Base-by-base conservation (phyloP, 2,888 invertebrate genomes). In the Drepana falcataria region DNA sequence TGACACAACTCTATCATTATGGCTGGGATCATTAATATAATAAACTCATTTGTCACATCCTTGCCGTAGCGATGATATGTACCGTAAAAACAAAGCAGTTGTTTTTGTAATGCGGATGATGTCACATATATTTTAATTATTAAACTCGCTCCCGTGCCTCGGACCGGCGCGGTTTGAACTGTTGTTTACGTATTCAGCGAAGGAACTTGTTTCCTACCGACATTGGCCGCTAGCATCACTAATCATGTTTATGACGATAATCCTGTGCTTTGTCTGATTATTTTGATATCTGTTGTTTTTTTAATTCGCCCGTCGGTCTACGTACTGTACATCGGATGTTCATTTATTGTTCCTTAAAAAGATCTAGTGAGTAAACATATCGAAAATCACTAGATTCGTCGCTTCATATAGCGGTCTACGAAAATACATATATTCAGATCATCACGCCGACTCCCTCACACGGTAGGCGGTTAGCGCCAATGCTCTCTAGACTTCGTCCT, bases 151-250 rank as follows among this genome's bases (percentile, higher is more conserved):
- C 35, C 34, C 35, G 49, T 2, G 9, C 9, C 35, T 9, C 35
- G 6, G 6, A 2, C 33, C 49, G 44, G 9, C 37, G 40, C 40
- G 7, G 21, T 40, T 33, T 49, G 49, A 49, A 49, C 49, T 21
- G 64, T 68, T 73, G 68, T 73, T 76, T 77, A 74, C 63, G 65
- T 64, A 68, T 64, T 61, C 65, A 60, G 61, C 63, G 56, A 58
- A 56, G 54, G 68, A 78, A 84, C 76, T 70, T 60, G 81, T 79
- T 78, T 65, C 60, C 59, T 61, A 61, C 64, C 63, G 65, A 63
- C 57, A 53, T 56, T 64, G 59, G 53, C 55, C 61, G 59, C 70
- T 73, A 68, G 68, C 70, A 68, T 71, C 57, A 57, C 60, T 68
- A 64, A 68, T 67, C 53, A 47, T 65, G 21, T 63, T 69, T 65